Evolutionary conservation across 2,113 vertebrate species (phyloP).

Genomic region (Syngnathus floridae): DNA sequence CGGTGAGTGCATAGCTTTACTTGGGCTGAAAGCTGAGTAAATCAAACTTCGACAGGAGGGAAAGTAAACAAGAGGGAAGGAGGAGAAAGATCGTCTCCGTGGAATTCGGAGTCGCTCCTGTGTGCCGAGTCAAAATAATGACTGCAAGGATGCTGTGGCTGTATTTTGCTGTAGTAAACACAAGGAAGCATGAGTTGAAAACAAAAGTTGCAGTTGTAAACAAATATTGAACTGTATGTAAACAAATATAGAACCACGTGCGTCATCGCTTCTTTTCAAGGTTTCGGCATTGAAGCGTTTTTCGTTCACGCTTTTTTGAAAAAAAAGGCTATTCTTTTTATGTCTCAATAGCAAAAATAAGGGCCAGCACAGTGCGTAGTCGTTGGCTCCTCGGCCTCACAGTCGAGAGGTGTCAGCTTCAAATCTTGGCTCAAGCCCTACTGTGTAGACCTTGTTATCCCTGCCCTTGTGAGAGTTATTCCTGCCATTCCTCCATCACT

Average conservation of each 20-base stretch:
- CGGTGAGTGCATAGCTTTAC: slow-evolving; percentile 28
- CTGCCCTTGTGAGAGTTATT: neutral
- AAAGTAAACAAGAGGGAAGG: slow-evolving; percentile 21
- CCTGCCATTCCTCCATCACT: neutral
- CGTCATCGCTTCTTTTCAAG: no score
- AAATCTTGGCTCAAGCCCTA: no score
- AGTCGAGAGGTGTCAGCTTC: no score
- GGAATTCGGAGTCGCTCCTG: slow-evolving; percentile 24
- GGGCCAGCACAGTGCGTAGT: no score
- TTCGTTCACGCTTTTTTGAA: no score
- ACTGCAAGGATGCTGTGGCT: slow-evolving; percentile 18
- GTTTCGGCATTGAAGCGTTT: no score
- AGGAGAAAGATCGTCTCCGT: slow-evolving; percentile 21
- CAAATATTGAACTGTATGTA: no score
- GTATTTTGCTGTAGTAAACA: slow-evolving; percentile 1
- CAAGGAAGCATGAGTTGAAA: neutral
- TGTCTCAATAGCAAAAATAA: neutral
- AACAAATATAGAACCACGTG: no score
- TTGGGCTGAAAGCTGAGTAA: slow-evolving; percentile 17
- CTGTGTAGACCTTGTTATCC: no score
- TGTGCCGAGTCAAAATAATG: slow-evolving; percentile 18
- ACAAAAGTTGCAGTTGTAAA: neutral
- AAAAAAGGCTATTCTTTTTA: neutral
- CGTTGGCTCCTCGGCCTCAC: no score
- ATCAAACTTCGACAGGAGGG: slow-evolving; percentile 18